Base-by-base conservation (phyloP, 2,888 invertebrate species). In the Teinopalpus imperialis region DNA sequence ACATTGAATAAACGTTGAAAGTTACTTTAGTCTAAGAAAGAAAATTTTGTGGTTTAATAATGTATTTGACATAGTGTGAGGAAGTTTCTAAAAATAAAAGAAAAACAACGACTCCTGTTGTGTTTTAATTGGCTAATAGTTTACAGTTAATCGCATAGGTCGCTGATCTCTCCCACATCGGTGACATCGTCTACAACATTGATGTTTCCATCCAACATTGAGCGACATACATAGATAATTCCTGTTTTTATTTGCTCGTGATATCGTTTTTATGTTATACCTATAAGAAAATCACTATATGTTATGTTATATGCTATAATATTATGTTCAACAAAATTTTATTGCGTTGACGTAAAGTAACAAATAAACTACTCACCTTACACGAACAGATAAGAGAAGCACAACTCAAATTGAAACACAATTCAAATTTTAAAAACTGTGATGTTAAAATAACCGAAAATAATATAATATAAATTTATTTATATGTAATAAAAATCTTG, bases 101-200 rank as follows among this genome's bases (percentile, higher is more conserved):
- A 40, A 34, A 29, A 29, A 36, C 35, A 41, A 40, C 23, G 18
- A 32, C 18, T 36, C n/a, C n/a, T n/a, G n/a, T n/a, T 37, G 8
- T 24, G 24, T 31, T 26, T 37, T 52, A 56, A 56, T 56, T 54
- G 50, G 48, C 37, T 48, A 53, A 49, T 46, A 48, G 56, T 51
- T 54, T 51, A 54, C 51, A 47, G 46, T 48, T 41, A 44, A 10
- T 21, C 32, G 54, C 52, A 61, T 61, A 56, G 61, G 63, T 36
- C 32, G 51, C 12, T 26, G 47, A 48, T 57, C 60, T 56, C 61
- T 58, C 61, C 63, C 64, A 63, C 64, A 54, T 51, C 36, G 56
- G 47, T 47, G 49, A 32, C 32, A 31, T 40, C 26, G 24, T 23
- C 57, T 41, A 36, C 53, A 57, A 5, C 6, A 53, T 3, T 7